Conservation (phyloP, 2,797 vertebrate genomes). For the Gallirallus australis region DNA sequence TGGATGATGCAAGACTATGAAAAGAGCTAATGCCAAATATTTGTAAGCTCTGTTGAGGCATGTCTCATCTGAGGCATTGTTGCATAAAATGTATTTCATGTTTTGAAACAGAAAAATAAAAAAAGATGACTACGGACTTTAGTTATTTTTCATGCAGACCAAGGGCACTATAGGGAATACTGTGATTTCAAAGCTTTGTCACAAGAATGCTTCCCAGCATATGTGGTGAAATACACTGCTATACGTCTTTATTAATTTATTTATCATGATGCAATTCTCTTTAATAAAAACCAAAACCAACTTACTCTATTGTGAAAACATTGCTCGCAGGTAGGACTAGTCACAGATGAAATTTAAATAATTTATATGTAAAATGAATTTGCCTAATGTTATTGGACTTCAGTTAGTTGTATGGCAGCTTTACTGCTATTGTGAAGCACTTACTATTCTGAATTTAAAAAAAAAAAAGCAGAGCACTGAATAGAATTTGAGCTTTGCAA, state of each 20-base stretch:
- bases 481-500: neutral
- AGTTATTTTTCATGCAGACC: slow-evolving; percentile 76
- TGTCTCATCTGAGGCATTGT: slow-evolving; percentile 74
- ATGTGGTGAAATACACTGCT: slow-evolving; percentile 62
- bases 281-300: slow-evolving; percentile 65
- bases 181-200: slow-evolving; percentile 73
- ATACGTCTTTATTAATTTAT: slow-evolving; percentile 80
- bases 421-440: slow-evolving; percentile 46
- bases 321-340: slow-evolving; percentile 57
- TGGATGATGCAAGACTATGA: slow-evolving; percentile 61
- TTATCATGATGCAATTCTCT: slow-evolving; percentile 76
- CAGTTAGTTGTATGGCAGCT: slow-evolving; percentile 34
- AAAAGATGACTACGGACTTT: slow-evolving; percentile 60
- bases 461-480: neutral
- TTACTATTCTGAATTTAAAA: neutral
- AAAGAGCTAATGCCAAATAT: slow-evolving; percentile 58
- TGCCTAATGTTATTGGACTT: neutral
- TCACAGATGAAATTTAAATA: slow-evolving; percentile 76
- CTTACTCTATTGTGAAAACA: slow-evolving; percentile 60
- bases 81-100: slow-evolving; percentile 75
- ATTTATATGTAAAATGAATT: slow-evolving; percentile 77
- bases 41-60: slow-evolving; percentile 69
- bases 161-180: slow-evolving; percentile 65
- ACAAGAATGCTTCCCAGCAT: slow-evolving; percentile 53
- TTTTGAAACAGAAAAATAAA: slow-evolving; percentile 25